Conservation (phyloP, 2,797 vertebrate genomes). For the Fistularia tabacaria region DNA sequence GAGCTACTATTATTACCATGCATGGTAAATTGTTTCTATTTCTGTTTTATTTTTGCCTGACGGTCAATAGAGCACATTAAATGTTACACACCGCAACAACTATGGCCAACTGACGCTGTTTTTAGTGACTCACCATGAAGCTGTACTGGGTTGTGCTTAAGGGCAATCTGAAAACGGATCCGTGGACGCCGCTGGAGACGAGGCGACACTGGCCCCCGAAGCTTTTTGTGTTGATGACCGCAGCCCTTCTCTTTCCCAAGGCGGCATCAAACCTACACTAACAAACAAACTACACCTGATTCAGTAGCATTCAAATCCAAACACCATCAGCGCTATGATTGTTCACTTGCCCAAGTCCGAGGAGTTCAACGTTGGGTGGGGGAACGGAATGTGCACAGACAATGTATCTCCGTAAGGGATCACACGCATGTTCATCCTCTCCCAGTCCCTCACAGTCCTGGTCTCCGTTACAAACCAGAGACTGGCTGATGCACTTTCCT, state of each 20-base stretch:
- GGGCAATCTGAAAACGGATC: conserved; percentile 77
- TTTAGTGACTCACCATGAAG: conserved; percentile 77
- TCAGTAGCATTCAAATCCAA: not conserved
- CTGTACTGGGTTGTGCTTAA: conserved; percentile 78
- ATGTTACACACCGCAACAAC: too few species aligned
- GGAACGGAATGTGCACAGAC: conserved; percentile 61
- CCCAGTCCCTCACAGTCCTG: conserved; percentile 86
- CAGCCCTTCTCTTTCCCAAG: conserved; percentile 63
- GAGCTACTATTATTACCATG: too few species aligned
- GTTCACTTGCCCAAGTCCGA: conserved; percentile 80
- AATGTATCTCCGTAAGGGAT: conserved; percentile 23
- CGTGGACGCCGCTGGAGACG: conserved; percentile 71
- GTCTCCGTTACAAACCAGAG: conserved; percentile 90
- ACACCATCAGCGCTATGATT: not conserved
- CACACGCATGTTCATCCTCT: conserved; percentile 80
- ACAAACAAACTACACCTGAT: not conserved
- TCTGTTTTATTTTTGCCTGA: too few species aligned
- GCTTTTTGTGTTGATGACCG: conserved; percentile 86
- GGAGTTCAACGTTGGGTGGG: conserved; percentile 80
- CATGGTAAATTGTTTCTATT: too few species aligned
- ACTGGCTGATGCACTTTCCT: conserved; percentile 85
- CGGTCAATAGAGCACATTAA: too few species aligned
- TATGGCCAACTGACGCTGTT: too few species aligned
- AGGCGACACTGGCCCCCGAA: conserved; percentile 88
- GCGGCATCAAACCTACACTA: conserved; percentile 63